phyloP scores from a whole-genome alignment of 2,888 invertebrate genomes.

The Boloria euphrosyne region DNA sequence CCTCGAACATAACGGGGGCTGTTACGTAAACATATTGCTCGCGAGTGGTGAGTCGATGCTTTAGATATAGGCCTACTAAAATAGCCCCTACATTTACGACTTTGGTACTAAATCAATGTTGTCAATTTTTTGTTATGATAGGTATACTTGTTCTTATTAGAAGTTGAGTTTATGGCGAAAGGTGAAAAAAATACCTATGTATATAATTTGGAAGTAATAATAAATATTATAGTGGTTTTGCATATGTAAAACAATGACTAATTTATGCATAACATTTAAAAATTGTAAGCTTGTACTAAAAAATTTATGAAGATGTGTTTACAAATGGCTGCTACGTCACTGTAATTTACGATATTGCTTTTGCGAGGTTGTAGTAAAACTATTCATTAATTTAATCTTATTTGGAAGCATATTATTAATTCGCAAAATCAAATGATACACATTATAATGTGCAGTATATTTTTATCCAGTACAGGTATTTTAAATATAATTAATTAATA shows the following conservation, averaged over 20 bases:
- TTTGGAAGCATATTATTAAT: slow-evolving; percentile 10
- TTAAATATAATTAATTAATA: no score
- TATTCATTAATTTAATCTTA: slow-evolving; percentile 33
- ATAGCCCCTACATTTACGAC: slow-evolving; percentile 59
- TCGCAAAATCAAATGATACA: no score
- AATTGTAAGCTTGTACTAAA: slow-evolving; percentile 9
- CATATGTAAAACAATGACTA: no score
- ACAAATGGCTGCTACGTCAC: slow-evolving; percentile 37
- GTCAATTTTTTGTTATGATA: neutral
- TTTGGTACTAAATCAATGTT: slow-evolving; percentile 9
- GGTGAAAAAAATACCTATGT: neutral
- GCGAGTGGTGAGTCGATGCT: slow-evolving; percentile 65
- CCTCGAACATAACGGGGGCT: slow-evolving; percentile 78
- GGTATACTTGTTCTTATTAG: neutral
- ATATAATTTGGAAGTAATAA: neutral
- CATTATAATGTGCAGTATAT: no score
- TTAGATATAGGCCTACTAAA: slow-evolving; percentile 70
- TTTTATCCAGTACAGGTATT: no score
- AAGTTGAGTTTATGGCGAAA: no score
- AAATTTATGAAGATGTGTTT: slow-evolving; percentile 13
- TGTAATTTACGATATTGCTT: slow-evolving; percentile 38
- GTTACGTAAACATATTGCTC: slow-evolving; percentile 82
- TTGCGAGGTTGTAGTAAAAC: slow-evolving; percentile 26
- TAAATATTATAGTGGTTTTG: no score
- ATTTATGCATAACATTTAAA: no score